Evolutionary conservation across 1,140 invertebrate genomes (phyloP), one percentile per base, ranked within the genome.

Genomic region (Listronotus oregonensis): DNA sequence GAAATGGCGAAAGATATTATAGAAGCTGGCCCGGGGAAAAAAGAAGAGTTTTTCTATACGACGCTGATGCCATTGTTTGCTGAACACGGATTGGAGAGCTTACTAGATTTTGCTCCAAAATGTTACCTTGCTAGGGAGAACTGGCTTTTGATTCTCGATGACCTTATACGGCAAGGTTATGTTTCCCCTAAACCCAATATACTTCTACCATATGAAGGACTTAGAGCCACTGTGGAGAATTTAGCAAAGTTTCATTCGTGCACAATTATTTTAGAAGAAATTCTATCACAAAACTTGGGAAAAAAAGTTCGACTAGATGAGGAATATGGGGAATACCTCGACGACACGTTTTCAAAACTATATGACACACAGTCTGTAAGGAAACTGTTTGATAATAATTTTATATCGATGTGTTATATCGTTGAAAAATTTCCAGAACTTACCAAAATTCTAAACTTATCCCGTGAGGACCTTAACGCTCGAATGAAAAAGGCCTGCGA

Each of bases 1-100:
- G 49, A 60, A 8, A 21, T 42, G 15, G 15, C 54, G 12, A 15
- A 54, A 8, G 27, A 42, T 7, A 5, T 66, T 6, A 32, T 66
- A 0, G 18, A 66, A n/a, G 27, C 14, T 8, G 64, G 57, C 2
- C 39, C 40, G 1, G 63, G 42, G 1, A 66, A 42, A 50, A 60
- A 54, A 42, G 64, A 66, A 47, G 18, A 66, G 21, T 66, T 66
- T 32, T 66, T 66, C 27, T 66, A 66, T 40, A 47, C 11, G 6
- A 51, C 11, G n/a, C 37, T 66, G 9, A 31, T 44, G 7, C 27
- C 49, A 21, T 47, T 60, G 21, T 66, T 11, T 31, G 14, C 11
- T 15, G 39, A 56, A n/a, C 11, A 60, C 17, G 55, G 54, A 2
- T 37, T 39, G 55, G 40, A 14, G 31, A 8, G 37, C n/a, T 42